Conservation (phyloP, 2,113 vertebrate genomes). For the Spea bombifrons region DNA sequence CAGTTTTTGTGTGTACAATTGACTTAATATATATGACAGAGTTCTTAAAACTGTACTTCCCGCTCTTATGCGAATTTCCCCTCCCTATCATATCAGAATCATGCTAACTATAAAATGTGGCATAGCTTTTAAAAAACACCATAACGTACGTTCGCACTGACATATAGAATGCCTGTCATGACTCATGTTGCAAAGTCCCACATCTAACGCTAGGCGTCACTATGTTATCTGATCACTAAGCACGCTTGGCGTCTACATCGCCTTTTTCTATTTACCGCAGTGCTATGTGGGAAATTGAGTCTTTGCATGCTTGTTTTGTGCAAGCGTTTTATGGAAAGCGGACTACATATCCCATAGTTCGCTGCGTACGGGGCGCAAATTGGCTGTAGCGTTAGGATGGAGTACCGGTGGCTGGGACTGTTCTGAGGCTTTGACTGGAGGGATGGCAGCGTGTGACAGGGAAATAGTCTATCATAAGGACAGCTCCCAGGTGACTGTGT, state of each 20-base stretch:
- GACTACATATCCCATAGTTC: conserved; percentile 35
- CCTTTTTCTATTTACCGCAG: not conserved
- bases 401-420: conserved; percentile 21
- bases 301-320: not conserved
- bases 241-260: not conserved
- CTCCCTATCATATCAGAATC: no score
- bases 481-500: conserved; percentile 26
- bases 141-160: no score
- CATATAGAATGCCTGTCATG: no score
- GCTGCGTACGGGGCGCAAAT: not conserved
- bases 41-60: no score
- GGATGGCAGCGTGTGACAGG: conserved; percentile 50
- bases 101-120: no score
- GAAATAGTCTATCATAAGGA: conserved; percentile 50
- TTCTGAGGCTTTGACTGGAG: conserved; percentile 15
- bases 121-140: no score
- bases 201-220: not conserved
- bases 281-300: conserved; percentile 29
- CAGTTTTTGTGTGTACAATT: not conserved
- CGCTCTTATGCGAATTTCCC: no score
- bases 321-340: not conserved
- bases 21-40: no score
- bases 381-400: conserved; percentile 20
- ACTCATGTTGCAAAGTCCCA: not conserved
- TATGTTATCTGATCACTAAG: not conserved